phyloP scores from a whole-genome alignment of 2,797 vertebrate species.

The Pangasius djambal region DNA sequence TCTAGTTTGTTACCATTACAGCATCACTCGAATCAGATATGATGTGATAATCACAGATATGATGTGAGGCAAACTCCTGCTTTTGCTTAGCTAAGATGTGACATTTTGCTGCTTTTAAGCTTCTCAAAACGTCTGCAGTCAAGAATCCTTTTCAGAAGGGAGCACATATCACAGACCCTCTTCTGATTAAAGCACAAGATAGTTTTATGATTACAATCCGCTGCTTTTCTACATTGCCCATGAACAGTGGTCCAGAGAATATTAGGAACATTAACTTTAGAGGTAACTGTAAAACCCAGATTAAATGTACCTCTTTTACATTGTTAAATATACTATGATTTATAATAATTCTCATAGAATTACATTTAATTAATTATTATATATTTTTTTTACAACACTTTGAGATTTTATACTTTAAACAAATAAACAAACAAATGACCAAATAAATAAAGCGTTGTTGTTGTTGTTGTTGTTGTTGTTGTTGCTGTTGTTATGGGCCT shows the following conservation, averaged over 20 bases:
- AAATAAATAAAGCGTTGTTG: neutral
- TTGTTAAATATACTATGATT: neutral
- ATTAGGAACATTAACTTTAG: neutral
- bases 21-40: neutral
- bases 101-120: neutral
- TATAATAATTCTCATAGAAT: neutral
- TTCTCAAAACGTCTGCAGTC: neutral
- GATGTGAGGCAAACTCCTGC: neutral
- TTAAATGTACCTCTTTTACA: neutral
- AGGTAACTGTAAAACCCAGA: neutral
- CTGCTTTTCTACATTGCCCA: neutral
- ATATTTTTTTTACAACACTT: neutral
- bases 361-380: neutral
- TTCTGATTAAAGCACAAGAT: neutral
- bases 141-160: neutral
- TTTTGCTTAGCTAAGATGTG: neutral
- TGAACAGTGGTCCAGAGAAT: neutral
- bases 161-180: neutral
- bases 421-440: neutral
- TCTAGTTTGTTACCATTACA: neutral
- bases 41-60: neutral
- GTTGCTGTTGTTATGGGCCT: neutral
- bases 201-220: slow-evolving; percentile 5
- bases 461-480: neutral
- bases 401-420: neutral